Base-by-base conservation (phyloP, 2,113 vertebrate species). In the Sorex fumeus region DNA sequence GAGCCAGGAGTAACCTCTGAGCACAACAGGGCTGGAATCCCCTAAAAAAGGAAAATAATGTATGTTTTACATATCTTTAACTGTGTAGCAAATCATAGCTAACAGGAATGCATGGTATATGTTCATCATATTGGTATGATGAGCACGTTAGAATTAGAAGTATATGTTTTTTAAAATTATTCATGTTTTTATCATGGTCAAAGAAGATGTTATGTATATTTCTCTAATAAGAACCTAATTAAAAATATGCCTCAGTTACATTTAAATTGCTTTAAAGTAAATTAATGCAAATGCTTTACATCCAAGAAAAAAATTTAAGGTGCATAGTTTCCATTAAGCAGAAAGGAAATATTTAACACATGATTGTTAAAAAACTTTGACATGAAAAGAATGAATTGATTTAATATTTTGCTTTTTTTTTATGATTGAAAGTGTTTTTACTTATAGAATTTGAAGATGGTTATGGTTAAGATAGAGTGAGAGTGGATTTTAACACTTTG, bases 221-320 rank as follows among this genome's bases (percentile, higher is more conserved):
- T 84, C 23, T 70, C 47, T 76, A 60, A 70, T 70, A 60, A 30
- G 34, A 78, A 62, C 25, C 30, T 78, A 78, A 62, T 69, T 76
- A 82, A 57, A 79, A 76, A 62, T 70, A 72, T 64, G 10, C 64
- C 25, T 67, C 27, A 40, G 40, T 88, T 78, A 69, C 78, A 74
- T 72, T 47, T 85, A 78, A 78, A 34, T 78, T 47, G 16, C 11
- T 13, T 84, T 84, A 85, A 78, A 60, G 30, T 9, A 91, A 76
- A 18, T 77, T 45, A 28, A 60, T 32, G 16, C 16, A 40, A 91
- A 77, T 83, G 27, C 32, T 32, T 84, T 84, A 19, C 53, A 13
- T 53, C 50, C 40, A 28, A 57, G n/a, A n/a, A 34, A 69, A 84
- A 76, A 84, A 84, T 8, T 2, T n/a, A 70, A 57, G 13, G 28